Evolutionary conservation across 1,140 invertebrate species (phyloP), one percentile per base, ranked within the genome.

Genomic region (Drosophila gunungcola): DNA sequence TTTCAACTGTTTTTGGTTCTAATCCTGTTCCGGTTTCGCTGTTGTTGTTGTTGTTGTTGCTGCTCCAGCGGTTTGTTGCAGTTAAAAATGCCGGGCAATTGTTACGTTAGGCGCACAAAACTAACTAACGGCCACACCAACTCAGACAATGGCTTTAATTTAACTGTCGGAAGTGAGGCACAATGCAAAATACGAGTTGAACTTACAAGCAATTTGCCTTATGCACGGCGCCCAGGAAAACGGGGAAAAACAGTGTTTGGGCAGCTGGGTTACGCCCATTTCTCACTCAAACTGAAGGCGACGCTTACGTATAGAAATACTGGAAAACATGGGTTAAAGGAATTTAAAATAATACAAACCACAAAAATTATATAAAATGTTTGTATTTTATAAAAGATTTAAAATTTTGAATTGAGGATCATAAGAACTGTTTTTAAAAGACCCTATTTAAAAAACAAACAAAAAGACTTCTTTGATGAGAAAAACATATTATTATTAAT

Each of bases 151-250:
- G 77, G 77, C 89, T 91, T 91, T 91, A 91, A 91, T 91, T 91
- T 91, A 91, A 91, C 89, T 91, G 89, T 90, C 89, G 89, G 89
- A 91, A 91, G 80, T 86, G 79, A 83, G 79, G 63, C 78, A 88
- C 73, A 91, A 83, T 91, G 83, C 78, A 81, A 90, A 90, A 90
- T 90, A 90, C 81, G 84, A 89, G 85, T 85, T 89, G 78, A 90
- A 90, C 82, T 88, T 83, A 83, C 79, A 80, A 80, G 77, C 79
- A 86, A 88, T 90, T 83, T 90, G 83, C 81, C 74, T 86, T 73
- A 81, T 89, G 76, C 75, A 83, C 80, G 78, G 74, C 60, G 75
- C 43, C 39, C 63, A 46, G 63, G 34, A 49, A 55, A 52, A 53
- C n/a, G 49, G 64, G 38, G 27, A 25, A 48, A 42, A 16, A 36